Percentiles rank a stretch among this genome's conserved stretches.
Conservation (phyloP, 2,113 vertebrate genomes). For the Melanocharis versteri region DNA sequence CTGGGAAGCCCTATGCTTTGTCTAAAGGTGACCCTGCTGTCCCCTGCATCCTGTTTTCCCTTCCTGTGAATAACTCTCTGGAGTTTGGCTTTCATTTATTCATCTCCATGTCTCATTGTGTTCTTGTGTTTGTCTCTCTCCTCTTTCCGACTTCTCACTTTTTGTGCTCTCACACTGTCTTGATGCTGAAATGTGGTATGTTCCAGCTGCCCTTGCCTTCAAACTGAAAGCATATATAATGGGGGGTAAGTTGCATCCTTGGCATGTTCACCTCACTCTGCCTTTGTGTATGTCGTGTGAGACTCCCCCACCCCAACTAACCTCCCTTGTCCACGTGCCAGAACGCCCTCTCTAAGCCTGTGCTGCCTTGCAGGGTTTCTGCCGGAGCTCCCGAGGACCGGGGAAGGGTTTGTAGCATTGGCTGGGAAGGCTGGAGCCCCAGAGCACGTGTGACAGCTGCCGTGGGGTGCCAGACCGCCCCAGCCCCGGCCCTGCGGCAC, state of each 20-base stretch:
- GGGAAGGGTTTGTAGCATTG: neutral
- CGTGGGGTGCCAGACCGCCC: neutral
- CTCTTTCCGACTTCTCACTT: neutral
- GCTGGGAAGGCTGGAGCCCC: neutral
- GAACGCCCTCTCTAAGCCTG: neutral
- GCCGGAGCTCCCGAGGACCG: neutral
- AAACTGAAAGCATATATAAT: slow-evolving; percentile 75
- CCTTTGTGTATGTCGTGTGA: neutral
- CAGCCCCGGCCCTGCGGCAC: neutral
- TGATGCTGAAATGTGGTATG: slow-evolving; percentile 49
- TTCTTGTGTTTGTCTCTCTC: slow-evolving; percentile 59
- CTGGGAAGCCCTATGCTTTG: neutral
- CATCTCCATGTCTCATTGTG: slow-evolving; percentile 36
- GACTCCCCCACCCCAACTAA: slow-evolving; percentile 2
- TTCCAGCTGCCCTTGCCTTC: slow-evolving; percentile 75
- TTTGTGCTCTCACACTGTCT: slow-evolving; percentile 34
- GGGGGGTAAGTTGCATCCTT: slow-evolving; percentile 75
- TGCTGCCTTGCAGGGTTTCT: neutral
- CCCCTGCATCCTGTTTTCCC: neutral
- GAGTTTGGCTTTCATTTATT: neutral
- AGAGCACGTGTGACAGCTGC: neutral
- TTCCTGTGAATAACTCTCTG: neutral
- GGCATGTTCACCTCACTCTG: slow-evolving; percentile 8
- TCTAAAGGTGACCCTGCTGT: neutral
- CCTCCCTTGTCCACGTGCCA: neutral